These are phyloP conservation scores for Formica exsecta DNA, from an alignment of 1,140 invertebrate species.

Conservation along the genomic window DNA sequence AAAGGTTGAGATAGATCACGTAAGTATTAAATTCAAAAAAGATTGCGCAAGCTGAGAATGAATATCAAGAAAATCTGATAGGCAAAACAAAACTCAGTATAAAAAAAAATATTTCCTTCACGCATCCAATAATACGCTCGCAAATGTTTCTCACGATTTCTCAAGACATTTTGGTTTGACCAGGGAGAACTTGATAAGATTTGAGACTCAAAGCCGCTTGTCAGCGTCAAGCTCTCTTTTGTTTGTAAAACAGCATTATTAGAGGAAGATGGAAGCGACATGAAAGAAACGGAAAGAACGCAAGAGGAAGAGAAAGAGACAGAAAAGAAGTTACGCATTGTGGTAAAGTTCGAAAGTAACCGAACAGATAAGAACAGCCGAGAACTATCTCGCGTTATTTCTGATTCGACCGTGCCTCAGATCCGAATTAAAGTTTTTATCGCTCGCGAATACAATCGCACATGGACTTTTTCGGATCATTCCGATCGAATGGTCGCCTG, in stretches of 20 bases:
- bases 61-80: not conserved
- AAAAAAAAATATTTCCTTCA: not conserved
- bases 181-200: conserved; percentile 5
- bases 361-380: conserved; percentile 50
- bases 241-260: not conserved
- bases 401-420: conserved; percentile 41
- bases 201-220: not conserved
- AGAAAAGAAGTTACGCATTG: conserved; percentile 25
- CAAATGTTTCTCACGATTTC: not conserved
- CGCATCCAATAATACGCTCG: not conserved
- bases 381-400: conserved; percentile 47
- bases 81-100: not conserved
- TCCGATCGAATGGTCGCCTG: not conserved
- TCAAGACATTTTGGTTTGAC: not conserved
- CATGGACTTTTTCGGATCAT: not conserved
- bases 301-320: not conserved
- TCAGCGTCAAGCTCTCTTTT: not conserved
- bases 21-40: not conserved
- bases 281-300: not conserved
- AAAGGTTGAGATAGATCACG: conserved; percentile 23
- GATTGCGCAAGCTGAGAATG: not conserved
- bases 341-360: conserved; percentile 61
- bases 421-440: conserved; percentile 53
- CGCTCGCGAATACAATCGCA: conserved; percentile 25
- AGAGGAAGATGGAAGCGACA: not conserved